Conservation (phyloP, 1,140 invertebrate genomes). For the Cecropterus lyciades region DNA sequence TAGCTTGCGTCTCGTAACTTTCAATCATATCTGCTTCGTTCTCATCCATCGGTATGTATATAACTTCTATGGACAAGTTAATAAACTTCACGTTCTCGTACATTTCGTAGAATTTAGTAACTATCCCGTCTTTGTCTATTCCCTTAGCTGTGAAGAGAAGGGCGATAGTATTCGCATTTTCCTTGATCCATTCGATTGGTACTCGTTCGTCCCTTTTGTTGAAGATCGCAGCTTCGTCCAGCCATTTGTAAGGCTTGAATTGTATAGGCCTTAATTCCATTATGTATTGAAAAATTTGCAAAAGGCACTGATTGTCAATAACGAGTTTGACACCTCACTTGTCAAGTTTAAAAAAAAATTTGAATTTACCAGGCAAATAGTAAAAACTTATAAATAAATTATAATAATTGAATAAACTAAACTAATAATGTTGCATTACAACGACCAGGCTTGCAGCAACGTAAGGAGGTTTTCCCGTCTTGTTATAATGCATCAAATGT, state of each 20-base stretch:
- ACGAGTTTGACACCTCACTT: slow-evolving; percentile 4
- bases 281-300: slow-evolving; percentile 33
- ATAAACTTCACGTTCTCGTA: slow-evolving; percentile 68
- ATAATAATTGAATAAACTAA: neutral
- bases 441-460: neutral
- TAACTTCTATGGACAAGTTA: slow-evolving; percentile 71
- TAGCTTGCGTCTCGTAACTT: slow-evolving; percentile 62
- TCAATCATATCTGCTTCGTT: slow-evolving; percentile 50
- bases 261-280: slow-evolving; percentile 39
- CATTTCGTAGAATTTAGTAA: slow-evolving; percentile 63
- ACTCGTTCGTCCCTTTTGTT: slow-evolving; percentile 59
- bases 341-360: slow-evolving; percentile 5
- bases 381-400: neutral
- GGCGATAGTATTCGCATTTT: slow-evolving; percentile 60
- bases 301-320: slow-evolving; percentile 19
- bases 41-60: slow-evolving; percentile 69
- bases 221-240: slow-evolving; percentile 55
- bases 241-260: slow-evolving; percentile 57
- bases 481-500: slow-evolving; percentile 24
- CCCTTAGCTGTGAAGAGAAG: slow-evolving; percentile 59
- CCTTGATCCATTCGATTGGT: slow-evolving; percentile 52
- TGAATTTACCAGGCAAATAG: neutral
- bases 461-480: slow-evolving; percentile 13
- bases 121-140: slow-evolving; percentile 61
- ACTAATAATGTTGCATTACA: neutral